Evolutionary conservation across 2,797 vertebrate genomes (phyloP).

Genomic region (Neosilurus mollespiculum): DNA sequence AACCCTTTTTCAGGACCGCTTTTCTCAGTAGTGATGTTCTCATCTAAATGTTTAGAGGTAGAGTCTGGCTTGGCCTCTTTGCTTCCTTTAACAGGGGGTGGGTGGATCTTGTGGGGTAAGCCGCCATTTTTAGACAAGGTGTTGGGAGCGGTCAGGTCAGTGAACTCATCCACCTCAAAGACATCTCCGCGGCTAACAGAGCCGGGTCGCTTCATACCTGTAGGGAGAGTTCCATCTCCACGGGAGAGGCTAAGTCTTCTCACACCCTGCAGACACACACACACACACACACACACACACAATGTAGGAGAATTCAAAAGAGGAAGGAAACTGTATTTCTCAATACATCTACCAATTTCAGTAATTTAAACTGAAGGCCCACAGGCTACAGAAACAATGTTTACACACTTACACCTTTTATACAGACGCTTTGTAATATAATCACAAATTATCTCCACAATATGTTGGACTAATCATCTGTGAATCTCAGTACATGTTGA

Average conservation of each 20-base stretch:
- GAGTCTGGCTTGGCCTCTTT: constrained; percentile 71
- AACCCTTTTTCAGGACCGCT: constrained; percentile 48
- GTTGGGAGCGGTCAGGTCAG: constrained; percentile 68
- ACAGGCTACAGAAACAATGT: too few relatives aligned
- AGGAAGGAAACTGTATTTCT: too few relatives aligned
- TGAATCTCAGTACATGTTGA: too few relatives aligned
- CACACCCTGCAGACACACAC: constrained; percentile 39
- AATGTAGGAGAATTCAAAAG: too few relatives aligned
- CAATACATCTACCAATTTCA: too few relatives aligned
- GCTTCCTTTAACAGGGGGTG: background rate
- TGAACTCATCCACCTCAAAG: constrained; percentile 77
- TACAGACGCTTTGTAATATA: too few relatives aligned
- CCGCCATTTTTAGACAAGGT: constrained; percentile 44
- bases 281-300: background rate
- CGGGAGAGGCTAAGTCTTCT: constrained; percentile 58
- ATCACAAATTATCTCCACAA: too few relatives aligned
- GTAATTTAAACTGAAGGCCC: too few relatives aligned
- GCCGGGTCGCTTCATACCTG: constrained; percentile 62
- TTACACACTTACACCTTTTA: too few relatives aligned
- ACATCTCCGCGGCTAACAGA: constrained; percentile 66
- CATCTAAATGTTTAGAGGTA: constrained; percentile 64
- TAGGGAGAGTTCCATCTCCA: constrained; percentile 70
- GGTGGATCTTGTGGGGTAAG: constrained; percentile 31
- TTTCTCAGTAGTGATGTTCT: constrained; percentile 80
- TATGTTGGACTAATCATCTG: too few relatives aligned